A percentile compares a stretch with the other conserved stretches of the same genome.
Evolutionary conservation across 2,888 invertebrate genomes (phyloP).

Genomic region (Hylaea fasciaria): DNA sequence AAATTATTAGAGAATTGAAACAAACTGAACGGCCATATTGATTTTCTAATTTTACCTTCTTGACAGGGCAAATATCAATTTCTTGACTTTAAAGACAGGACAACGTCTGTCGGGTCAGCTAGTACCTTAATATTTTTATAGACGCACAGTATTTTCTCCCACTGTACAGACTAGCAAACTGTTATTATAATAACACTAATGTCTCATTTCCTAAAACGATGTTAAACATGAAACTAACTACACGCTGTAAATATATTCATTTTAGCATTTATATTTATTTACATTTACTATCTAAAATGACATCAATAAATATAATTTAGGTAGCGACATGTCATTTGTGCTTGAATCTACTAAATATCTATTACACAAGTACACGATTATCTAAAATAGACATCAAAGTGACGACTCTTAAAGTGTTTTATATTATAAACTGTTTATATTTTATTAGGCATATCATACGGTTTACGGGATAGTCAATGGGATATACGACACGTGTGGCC

Average conservation of each 20-base stretch:
- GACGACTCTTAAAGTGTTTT: slow-evolving; percentile 13
- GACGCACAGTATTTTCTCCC: slow-evolving; percentile 1
- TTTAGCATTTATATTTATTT: slow-evolving; percentile 21
- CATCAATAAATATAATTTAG: slow-evolving; percentile 34
- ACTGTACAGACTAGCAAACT: slow-evolving; percentile 12
- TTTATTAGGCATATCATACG: slow-evolving; percentile 2
- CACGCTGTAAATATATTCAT: slow-evolving; percentile 18
- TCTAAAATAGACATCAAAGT: slow-evolving; percentile 61
- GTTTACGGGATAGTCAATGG: too few species aligned
- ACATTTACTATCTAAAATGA: slow-evolving; percentile 26
- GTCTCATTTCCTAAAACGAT: slow-evolving; percentile 22
- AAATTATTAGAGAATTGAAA: too few species aligned
- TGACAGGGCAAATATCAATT: too few species aligned
- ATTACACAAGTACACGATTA: slow-evolving; percentile 51
- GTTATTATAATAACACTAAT: slow-evolving; percentile 23
- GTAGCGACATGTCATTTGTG: slow-evolving; percentile 54
- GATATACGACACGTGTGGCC: too few species aligned
- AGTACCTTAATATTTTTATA: too few species aligned
- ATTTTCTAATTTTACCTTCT: too few species aligned
- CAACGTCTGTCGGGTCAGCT: too few species aligned
- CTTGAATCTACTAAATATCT: slow-evolving; percentile 46
- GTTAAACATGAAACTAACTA: slow-evolving; percentile 20
- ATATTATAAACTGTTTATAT: slow-evolving; percentile 14
- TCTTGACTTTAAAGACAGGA: too few species aligned
- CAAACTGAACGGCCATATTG: too few species aligned